These are phyloP conservation scores for Mermis nigrescens DNA, from an alignment of 2,888 invertebrate genomes.

Conservation along the genomic window DNA sequence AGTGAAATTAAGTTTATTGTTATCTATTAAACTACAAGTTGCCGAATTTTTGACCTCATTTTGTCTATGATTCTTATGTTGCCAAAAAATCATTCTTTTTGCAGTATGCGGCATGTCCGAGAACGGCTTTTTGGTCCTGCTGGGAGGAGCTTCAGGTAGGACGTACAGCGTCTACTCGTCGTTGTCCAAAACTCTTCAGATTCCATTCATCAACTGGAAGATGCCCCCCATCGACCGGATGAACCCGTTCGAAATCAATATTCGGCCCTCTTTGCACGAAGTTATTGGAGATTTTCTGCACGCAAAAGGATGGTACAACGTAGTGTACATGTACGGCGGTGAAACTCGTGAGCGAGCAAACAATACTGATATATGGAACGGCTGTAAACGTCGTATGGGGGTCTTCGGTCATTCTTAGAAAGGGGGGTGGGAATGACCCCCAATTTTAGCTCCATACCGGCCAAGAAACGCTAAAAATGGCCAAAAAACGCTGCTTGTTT, in stretches of 20 bases:
- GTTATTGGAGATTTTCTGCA: slow-evolving; percentile 83
- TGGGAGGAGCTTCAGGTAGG: slow-evolving; percentile 21
- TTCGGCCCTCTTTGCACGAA: slow-evolving; percentile 83
- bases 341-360: slow-evolving; percentile 60
- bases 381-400: too few species aligned
- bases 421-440: too few species aligned
- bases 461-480: too few species aligned
- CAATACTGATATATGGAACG: too few species aligned
- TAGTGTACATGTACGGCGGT: slow-evolving; percentile 73
- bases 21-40: too few species aligned
- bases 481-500: too few species aligned
- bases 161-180: slow-evolving; percentile 17
- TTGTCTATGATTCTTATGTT: too few species aligned
- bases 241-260: slow-evolving; percentile 37
- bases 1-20: too few species aligned
- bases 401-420: too few species aligned
- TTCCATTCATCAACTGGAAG: slow-evolving; percentile 22
- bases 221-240: slow-evolving; percentile 10
- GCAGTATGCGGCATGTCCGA: slow-evolving; percentile 26
- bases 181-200: slow-evolving; percentile 18
- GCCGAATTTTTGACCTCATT: too few species aligned
- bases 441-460: too few species aligned
- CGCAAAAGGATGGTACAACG: slow-evolving; percentile 70
- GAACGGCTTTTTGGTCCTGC: slow-evolving; percentile 27
- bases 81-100: too few species aligned